Percentiles rank a stretch among this genome's conserved stretches.
Evolutionary conservation across 2,113 vertebrate species (phyloP).

Genomic region (Paramisgurnus dabryanus): DNA sequence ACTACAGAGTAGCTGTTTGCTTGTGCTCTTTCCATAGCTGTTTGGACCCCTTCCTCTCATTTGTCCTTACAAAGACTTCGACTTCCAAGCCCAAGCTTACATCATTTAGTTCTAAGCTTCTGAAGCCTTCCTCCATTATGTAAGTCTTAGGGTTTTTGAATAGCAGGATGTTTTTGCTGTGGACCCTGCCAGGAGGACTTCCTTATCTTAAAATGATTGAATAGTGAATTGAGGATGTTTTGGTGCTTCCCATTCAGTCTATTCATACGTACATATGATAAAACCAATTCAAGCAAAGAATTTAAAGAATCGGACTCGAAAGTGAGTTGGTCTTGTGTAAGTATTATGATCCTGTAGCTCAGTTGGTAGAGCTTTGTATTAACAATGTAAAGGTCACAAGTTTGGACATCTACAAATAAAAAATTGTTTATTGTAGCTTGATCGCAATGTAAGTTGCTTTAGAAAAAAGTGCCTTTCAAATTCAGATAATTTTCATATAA

Average conservation of each 20-base stretch:
- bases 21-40: slow-evolving; percentile 91
- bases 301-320: not conserved
- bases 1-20: slow-evolving; percentile 82
- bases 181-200: not conserved
- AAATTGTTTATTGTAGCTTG: too few species aligned
- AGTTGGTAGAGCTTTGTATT: too few species aligned
- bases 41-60: slow-evolving; percentile 89
- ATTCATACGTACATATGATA: not conserved
- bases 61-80: slow-evolving; percentile 78
- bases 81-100: slow-evolving; percentile 65
- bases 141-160: slow-evolving; percentile 39
- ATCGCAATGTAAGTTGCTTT: too few species aligned
- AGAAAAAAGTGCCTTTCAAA: too few species aligned
- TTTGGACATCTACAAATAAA: too few species aligned
- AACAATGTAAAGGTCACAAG: too few species aligned
- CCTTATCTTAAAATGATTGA: slow-evolving; percentile 22
- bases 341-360: too few species aligned
- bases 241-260: not conserved
- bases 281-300: slow-evolving; percentile 1
- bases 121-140: slow-evolving; percentile 43
- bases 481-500: too few species aligned
- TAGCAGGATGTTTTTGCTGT: slow-evolving; percentile 3
- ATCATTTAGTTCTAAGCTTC: slow-evolving; percentile 48
- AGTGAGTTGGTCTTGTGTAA: not conserved
- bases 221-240: slow-evolving; percentile 22